Base-by-base conservation (phyloP, 1,140 invertebrate species). In the Leptestheria dahalacensis region DNA sequence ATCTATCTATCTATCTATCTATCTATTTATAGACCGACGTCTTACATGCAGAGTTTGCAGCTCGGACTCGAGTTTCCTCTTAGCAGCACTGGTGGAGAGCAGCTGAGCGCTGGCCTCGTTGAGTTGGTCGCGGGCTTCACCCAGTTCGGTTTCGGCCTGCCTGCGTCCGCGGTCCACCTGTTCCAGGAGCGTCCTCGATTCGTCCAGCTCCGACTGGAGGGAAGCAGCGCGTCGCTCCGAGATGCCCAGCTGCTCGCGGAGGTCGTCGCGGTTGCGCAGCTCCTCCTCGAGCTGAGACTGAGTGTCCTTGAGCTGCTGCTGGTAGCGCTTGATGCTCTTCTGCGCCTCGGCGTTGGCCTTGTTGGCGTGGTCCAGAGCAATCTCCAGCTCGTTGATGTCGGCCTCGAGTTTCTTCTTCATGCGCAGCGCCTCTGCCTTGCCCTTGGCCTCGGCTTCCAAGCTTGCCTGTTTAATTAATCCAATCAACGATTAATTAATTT, bases 381-480 rank as follows among this genome's bases (percentile, higher is more conserved):
- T 96, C 77, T 99, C 95, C 56, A 98, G 79, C 74, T 99, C 95
- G 74, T 98, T 98, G 79, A 98, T 97, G 79, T 99, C 95, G 66
- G 88, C 87, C 77, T 99, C 96, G 67, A 99, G 79, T 79, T 99
- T 99, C 88, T 99, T 99, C 88, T 98, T 98, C 86, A 97, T 90
- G 76, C 94, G 88, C 67, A 97, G 82, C 65, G 95, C 93, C 81
- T 99, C 96, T 78, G 92, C 91, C 76, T 98, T 98, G 68, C 93
- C 94, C 81, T 97, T 95, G 69, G 93, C 87, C 77, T 99, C 96
- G 69, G 94, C 91, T 81, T 99, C 96, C 65, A 99, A 83, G 68
- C 89, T 94, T 65, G 94, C 93, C 79, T 41, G 15, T 41, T 9
- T 9, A 41, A 9, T 41, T 41, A n/a, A n/a, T n/a, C n/a, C n/a